Evolutionary conservation across 2,888 invertebrate species (phyloP), one percentile per base, ranked within the genome.

Genomic region (Crepidodera aurea): DNA sequence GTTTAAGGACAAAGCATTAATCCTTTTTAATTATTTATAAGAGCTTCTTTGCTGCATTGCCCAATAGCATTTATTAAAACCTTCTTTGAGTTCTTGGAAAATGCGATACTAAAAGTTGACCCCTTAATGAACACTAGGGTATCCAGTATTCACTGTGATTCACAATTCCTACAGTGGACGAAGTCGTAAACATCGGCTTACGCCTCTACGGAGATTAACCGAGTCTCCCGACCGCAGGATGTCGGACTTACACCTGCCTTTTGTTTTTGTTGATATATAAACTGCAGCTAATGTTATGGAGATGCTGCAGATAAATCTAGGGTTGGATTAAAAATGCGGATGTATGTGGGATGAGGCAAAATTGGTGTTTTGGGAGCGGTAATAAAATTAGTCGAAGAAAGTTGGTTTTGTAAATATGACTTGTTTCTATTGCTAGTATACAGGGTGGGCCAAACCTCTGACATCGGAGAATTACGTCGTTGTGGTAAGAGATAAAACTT

Each of bases 131-230:
- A 27, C 40, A 53, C 10, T 37, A 1, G 1, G 51, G 8, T 51
- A 37, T 39, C 13, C 16, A 10, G 22, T 8, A 2, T 53, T 39
- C 64, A 60, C 64, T 58, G 50, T 25, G 51, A 51, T 60, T 29
- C 13, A 60, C 57, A 64, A 62, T 65, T n/a, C n/a, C n/a, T n/a
- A 57, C 60, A 58, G 55, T 62, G 60, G 62, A 62, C 62, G 57
- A 40, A 58, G 60, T 51, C 50, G 61, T 67, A 63, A 65, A 67
- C 65, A 63, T 53, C 32, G 53, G 62, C 66, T 61, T 58, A 60
- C 55, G 63, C 61, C 48, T 19, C 50, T 61, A 59, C 56, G 61
- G 50, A 60, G 62, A 57, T 61, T 44, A 40, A 53, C 25, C 29
- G 53, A 55, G 51, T 61, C 51, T 32, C 39, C 55, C 27, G 54